Evolutionary conservation across 2,113 vertebrate genomes (phyloP), one percentile per base, ranked within the genome.

Genomic region (Salminus brasiliensis): DNA sequence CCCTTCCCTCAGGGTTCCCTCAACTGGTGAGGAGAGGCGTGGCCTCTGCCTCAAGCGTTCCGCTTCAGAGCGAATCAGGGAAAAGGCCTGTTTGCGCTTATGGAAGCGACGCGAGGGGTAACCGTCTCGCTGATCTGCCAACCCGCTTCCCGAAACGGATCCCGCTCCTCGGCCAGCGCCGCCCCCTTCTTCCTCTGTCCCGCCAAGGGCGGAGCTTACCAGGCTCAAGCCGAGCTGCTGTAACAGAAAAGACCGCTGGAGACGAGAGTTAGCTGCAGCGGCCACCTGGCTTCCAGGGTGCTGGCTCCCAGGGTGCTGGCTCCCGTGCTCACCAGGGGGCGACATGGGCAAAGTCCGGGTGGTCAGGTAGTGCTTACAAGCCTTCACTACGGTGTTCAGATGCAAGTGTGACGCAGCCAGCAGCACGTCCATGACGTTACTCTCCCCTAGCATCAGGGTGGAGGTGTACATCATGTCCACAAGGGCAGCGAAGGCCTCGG

Each of bases 401-500:
- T 98, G 98, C 78, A 99, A 91, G 85, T 99, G 98, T 29, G 98
- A 99, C 4, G 98, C 97, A 11, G 98, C 97, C 43, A 98, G 86
- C 81, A 98, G 92, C 78, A 99, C 93, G 43, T 99, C 98, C 98
- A 99, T 99, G 30, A 99, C 98, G 0, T 99, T 99, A 90, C 97
- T 99, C 87, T 98, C 97, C 9, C 97, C 97, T 1, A 98, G 95
- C 95, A 98, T 97, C 1, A 98, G 94, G 0, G 96, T 98, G 34
- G 98, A 99, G 0, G 97, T 98, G 65, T 99, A 99, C 97, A 99
- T 98, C 98, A 99, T 98, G 89, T 99, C 98, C 71, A 99, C 94
- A 59, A 98, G 94, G 0, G 96, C 96, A 0, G 98, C 96, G 57
- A 98, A 99, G 1, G 98, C 98, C 87, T 99, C 98, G 0, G 97